These are phyloP conservation scores for Drosophila carrolli DNA, from an alignment of 1,140 invertebrate genomes.

Conservation along the genomic window DNA sequence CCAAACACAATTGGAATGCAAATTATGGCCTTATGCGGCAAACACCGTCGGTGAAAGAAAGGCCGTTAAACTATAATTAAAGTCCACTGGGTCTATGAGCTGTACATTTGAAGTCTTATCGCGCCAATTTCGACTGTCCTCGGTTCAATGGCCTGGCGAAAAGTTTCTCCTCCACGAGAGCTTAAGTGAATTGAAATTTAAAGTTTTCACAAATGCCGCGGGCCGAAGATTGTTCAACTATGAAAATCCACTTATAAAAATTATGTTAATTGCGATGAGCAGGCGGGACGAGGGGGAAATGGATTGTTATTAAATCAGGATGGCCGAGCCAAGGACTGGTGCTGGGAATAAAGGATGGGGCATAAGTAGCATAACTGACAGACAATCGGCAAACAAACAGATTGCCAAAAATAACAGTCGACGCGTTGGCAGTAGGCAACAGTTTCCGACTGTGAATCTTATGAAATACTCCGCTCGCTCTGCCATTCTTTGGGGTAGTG, in stretches of 20 bases:
- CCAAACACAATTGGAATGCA: conserved; percentile 66
- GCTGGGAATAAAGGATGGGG: conserved; percentile 14
- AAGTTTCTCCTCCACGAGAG: conserved; percentile 52
- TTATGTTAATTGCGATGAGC: conserved; percentile 68
- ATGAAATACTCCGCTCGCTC: conserved; percentile 38
- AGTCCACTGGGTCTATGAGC: conserved; percentile 24
- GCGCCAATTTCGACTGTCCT: conserved; percentile 48
- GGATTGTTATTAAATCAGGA: conserved; percentile 69
- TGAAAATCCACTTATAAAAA: conserved; percentile 71
- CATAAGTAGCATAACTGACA: conserved; percentile 74
- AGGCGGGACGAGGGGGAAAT: conserved; percentile 33
- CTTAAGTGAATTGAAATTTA: conserved; percentile 44
- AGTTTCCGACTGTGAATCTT: conserved; percentile 32
- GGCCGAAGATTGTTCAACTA: conserved; percentile 54
- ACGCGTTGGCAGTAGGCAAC: conserved; percentile 26
- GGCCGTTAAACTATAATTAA: conserved; percentile 57
- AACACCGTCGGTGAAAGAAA: conserved; percentile 43
- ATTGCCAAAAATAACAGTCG: conserved; percentile 73
- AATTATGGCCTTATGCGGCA: conserved; percentile 37
- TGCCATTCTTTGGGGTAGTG: not conserved
- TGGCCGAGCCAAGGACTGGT: conserved; percentile 10
- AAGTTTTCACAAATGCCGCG: conserved; percentile 48
- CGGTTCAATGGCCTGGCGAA: conserved; percentile 62
- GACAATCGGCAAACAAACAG: conserved; percentile 79
- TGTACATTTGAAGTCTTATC: conserved; percentile 4